Base-by-base conservation (phyloP, 2,113 vertebrate genomes). In the Vimba vimba region DNA sequence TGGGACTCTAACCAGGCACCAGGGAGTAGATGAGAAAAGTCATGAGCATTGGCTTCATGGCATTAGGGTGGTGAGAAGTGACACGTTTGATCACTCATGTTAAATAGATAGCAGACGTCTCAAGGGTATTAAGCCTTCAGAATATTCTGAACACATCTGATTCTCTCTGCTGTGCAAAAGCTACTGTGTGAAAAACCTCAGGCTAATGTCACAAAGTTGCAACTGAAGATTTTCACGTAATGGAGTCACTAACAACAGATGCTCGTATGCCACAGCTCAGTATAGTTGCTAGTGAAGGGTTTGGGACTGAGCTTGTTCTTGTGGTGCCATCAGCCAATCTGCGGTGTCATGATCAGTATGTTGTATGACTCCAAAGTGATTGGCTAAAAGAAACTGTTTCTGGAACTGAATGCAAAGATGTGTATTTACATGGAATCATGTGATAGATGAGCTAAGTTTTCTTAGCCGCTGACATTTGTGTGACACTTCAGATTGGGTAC, bases 11-110 rank as follows among this genome's bases (percentile, higher is more conserved):
- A 45, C 17, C 45, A 68, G 62, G 19, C 80, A 33, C 25, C 27
- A 82, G 80, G 80, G 80, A 52, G 45, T n/a, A 55, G 62, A 82
- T 82, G 62, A 82, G 62, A 50, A 27, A 47, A 69, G 25, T 69
- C 62, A 82, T 52, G 43, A 82, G 45, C 62, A 33, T 25, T 82
- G 79, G 19, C 8, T 68, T 50, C n/a, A 30, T 50, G 60, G 60
- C 60, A 50, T 66, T 50, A 47, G n/a, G 79, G 36, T 81, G 8
- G 39, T 50, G 79, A 68, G 79, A 82, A 69, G 45, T 82, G 45
- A 69, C 80, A 68, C 5, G 27, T 45, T 50, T 12, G 25, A 21
- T 81, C 25, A 30, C 60, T 81, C 60, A 66, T 47, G 25, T 62
- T 64, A 64, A 45, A 80, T 64, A 64, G 78, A 80, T 39, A 69